These are phyloP conservation scores for Rhopalosiphum nymphaeae DNA, from an alignment of 2,888 invertebrate genomes.

Conservation along the genomic window DNA sequence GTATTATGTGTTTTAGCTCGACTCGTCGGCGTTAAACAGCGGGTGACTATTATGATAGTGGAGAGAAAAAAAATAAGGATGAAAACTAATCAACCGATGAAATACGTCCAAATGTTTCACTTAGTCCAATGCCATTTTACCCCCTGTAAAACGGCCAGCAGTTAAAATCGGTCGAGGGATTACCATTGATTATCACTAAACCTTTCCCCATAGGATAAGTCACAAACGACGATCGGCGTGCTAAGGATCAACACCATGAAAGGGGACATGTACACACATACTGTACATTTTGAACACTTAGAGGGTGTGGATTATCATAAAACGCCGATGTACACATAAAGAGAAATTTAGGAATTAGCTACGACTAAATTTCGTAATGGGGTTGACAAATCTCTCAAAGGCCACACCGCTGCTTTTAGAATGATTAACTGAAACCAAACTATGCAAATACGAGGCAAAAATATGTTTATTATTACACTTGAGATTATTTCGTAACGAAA, in stretches of 20 bases:
- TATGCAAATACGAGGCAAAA: not conserved
- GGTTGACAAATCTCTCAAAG: slow-evolving; percentile 51
- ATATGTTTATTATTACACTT: not conserved
- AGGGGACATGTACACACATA: slow-evolving; percentile 43
- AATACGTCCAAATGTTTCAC: slow-evolving; percentile 67
- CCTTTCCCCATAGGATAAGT: slow-evolving; percentile 65
- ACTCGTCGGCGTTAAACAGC: not conserved
- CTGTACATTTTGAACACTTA: slow-evolving; percentile 41
- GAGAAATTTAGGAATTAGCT: slow-evolving; percentile 56
- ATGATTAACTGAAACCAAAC: slow-evolving; percentile 45
- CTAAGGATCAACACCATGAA: slow-evolving; percentile 58
- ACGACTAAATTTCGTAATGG: slow-evolving; percentile 50
- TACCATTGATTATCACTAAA: slow-evolving; percentile 65
- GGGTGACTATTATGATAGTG: not conserved
- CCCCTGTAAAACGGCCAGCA: slow-evolving; percentile 55
- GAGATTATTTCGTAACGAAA: not conserved
- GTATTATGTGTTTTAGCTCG: not conserved
- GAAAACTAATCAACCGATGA: slow-evolving; percentile 66
- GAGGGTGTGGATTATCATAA: slow-evolving; percentile 63
- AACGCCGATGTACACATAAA: slow-evolving; percentile 49
- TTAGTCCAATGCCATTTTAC: slow-evolving; percentile 64
- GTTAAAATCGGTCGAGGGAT: slow-evolving; percentile 65
- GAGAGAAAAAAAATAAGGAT: slow-evolving; percentile 49
- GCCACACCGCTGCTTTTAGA: slow-evolving; percentile 36
- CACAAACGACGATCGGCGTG: slow-evolving; percentile 61